Evolutionary conservation across 2,113 vertebrate genomes (phyloP).

Genomic region (Lepus americanus): DNA sequence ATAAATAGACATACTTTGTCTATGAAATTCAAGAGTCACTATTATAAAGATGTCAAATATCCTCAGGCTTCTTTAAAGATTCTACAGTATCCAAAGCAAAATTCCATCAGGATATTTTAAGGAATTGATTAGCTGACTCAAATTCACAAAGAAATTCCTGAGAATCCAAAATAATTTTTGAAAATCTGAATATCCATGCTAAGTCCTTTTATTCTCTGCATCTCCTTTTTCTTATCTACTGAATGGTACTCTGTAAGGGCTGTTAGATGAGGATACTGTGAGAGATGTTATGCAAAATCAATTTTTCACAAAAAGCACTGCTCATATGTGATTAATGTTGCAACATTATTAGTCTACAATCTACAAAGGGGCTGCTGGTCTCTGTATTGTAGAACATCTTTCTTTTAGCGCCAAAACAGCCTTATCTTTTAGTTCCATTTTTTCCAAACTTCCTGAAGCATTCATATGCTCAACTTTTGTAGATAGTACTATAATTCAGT

Average conservation of each 20-base stretch:
- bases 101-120: neutral
- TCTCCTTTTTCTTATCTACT: neutral
- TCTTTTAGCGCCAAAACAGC: too few species aligned
- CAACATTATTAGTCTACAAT: neutral
- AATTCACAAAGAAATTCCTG: neutral
- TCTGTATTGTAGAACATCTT: neutral
- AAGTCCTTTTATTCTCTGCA: neutral
- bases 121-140: neutral
- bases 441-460: too few species aligned
- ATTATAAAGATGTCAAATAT: neutral
- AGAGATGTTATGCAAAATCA: neutral
- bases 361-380: neutral
- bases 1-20: neutral
- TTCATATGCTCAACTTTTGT: too few species aligned
- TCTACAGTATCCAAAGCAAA: neutral
- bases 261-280: neutral
- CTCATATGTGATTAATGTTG: neutral
- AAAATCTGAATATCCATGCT: neutral
- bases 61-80: neutral
- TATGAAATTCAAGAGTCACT: neutral
- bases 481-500: too few species aligned
- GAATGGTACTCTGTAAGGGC: accelerated
- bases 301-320: neutral
- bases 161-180: neutral
- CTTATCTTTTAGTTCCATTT: too few species aligned